A percentile compares a stretch with the other conserved stretches of the same genome.
Conservation (phyloP, 2,113 vertebrate genomes). For the Aptenodytes forsteri region DNA sequence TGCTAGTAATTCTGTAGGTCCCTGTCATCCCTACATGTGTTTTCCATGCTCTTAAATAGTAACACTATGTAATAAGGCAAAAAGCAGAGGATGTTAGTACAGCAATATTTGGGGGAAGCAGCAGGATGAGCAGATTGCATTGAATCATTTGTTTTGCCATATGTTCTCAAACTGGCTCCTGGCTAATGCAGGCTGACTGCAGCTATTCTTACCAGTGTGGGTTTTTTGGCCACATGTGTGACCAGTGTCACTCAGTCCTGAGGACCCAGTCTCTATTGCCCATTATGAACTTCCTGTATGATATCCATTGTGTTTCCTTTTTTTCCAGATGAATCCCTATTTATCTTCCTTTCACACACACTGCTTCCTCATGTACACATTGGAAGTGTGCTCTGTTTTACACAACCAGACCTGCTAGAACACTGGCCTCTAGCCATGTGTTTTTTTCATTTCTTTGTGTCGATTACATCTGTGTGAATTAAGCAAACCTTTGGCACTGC, state of each 20-base stretch:
- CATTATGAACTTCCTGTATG: not conserved
- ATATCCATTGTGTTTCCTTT: not conserved
- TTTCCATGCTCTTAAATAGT: conserved; percentile 31
- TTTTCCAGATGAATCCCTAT: not conserved
- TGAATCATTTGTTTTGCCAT: conserved; percentile 55
- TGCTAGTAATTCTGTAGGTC: not conserved
- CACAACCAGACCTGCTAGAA: not conserved
- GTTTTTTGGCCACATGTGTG: not conserved
- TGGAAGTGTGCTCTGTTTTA: not conserved
- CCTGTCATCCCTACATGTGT: conserved; percentile 24
- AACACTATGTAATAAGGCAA: not conserved
- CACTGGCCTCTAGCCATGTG: not conserved
- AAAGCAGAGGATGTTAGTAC: conserved; percentile 45
- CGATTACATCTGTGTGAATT: not conserved
- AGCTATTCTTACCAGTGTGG: not conserved
- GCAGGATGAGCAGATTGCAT: conserved; percentile 57
- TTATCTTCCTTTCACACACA: not conserved
- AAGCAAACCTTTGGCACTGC: conserved; percentile 5
- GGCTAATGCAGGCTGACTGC: not conserved
- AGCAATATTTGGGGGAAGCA: conserved; percentile 40
- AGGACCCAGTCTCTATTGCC: not conserved
- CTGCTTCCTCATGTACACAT: not conserved
- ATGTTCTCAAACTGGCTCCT: conserved; percentile 21
- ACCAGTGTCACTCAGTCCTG: not conserved
- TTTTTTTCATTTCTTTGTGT: not conserved